A percentile compares a stretch with the other conserved stretches of the same genome.
phyloP scores from a whole-genome alignment of 1,140 invertebrate species.

The Drosophila dunni region DNA sequence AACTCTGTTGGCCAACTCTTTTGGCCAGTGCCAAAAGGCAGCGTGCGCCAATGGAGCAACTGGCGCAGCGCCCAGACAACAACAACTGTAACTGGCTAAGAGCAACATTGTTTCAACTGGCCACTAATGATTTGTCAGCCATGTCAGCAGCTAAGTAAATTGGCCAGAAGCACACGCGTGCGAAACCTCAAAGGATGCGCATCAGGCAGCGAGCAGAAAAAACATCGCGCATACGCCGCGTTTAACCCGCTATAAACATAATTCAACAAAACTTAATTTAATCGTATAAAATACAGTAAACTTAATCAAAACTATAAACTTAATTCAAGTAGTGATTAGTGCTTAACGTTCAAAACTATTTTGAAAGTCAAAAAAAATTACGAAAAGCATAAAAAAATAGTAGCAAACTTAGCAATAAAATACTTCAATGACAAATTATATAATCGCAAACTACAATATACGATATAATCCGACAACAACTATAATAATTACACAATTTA shows the following conservation, averaged over 20 bases:
- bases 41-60: constrained; percentile 50
- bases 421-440: constrained; percentile 38
- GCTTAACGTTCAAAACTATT: constrained; percentile 7
- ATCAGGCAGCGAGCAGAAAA: constrained; percentile 32
- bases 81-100: constrained; percentile 13
- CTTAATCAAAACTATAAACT: constrained; percentile 10
- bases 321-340: constrained; percentile 33
- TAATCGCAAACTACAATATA: constrained; percentile 36
- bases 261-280: constrained; percentile 7
- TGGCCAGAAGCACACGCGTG: constrained; percentile 61
- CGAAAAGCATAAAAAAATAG: constrained; percentile 19
- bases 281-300: constrained; percentile 13
- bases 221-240: constrained; percentile 46
- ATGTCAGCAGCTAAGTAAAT: constrained; percentile 44
- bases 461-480: constrained; percentile 34
- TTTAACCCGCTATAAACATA: neutral
- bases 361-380: neutral
- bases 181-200: constrained; percentile 69
- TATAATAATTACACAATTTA: constrained; percentile 24
- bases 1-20: constrained; percentile 31
- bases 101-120: constrained; percentile 59
- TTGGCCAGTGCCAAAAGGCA: constrained; percentile 60
- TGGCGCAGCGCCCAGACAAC: constrained; percentile 51
- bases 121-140: constrained; percentile 58
- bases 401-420: constrained; percentile 27